Percentiles rank a stretch among this genome's conserved stretches.
Conservation (phyloP, 35 echinoderm and acorn worm genomes). For the Hemicentrotus pulcherrimus region DNA sequence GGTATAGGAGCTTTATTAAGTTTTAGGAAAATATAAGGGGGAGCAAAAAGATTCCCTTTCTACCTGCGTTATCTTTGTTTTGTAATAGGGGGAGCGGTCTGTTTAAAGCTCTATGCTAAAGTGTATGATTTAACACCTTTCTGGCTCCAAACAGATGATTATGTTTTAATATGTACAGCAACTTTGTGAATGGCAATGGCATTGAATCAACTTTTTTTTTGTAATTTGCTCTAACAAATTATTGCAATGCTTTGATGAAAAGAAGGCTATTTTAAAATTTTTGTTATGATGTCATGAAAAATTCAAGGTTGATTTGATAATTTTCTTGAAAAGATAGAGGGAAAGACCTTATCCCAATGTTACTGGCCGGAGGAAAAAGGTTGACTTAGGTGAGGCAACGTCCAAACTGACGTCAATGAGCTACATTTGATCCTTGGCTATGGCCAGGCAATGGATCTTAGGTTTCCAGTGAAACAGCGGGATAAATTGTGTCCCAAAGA, state of each 20-base stretch:
- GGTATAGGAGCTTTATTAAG: too few species aligned
- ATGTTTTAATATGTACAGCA: neutral
- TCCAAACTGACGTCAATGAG: neutral
- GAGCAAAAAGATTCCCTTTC: too few species aligned
- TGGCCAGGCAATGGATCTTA: neutral
- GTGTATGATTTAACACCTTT: too few species aligned
- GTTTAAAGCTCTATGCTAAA: too few species aligned
- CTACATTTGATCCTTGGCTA: neutral
- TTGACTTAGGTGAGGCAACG: neutral
- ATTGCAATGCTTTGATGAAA: neutral
- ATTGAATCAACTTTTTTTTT: neutral
- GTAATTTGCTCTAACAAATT: neutral
- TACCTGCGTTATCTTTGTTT: too few species aligned
- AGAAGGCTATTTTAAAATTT: neutral
- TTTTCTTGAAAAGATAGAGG: neutral
- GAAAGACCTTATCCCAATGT: neutral
- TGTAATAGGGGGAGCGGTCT: too few species aligned
- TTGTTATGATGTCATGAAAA: neutral
- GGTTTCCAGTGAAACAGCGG: neutral
- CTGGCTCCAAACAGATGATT: neutral
- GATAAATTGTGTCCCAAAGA: slow-evolving; percentile 18
- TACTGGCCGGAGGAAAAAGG: neutral
- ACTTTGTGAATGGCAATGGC: neutral
- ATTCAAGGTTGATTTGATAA: neutral
- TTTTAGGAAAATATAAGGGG: too few species aligned